Evolutionary conservation across 2,113 vertebrate genomes (phyloP), one percentile per base, ranked within the genome.

Genomic region (Syrmaticus mikado): DNA sequence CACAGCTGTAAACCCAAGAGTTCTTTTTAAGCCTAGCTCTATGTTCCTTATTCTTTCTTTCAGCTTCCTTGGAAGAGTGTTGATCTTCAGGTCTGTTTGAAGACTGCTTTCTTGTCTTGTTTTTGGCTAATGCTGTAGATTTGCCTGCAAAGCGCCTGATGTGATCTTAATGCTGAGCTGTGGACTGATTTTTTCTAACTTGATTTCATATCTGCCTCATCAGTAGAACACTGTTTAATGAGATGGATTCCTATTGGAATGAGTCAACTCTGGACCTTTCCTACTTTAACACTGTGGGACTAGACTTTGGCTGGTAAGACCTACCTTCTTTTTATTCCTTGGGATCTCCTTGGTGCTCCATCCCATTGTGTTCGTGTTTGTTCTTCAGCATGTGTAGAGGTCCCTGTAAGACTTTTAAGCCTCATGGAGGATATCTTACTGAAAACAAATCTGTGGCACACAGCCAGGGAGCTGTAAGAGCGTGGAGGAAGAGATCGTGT

Each of bases 41-140:
- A 11, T 1, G 4, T 0, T 0, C 0, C 2, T 43, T 0, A 0
- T 0, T 28, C 0, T 0, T 0, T 36, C 0, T 40, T 52, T 48
- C 19, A 58, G 3, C 0, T 72, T 67, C 55, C 8, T 15, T 13
- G 17, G 7, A 18, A 2, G 2, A 18, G 4, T 4, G 0, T 0
- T 75, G 4, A 0, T 68, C 0, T 64, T 45, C 0, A 1, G 8
- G 3, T 41, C 0, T 81, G 2, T 13, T 2, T 6, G 5, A 24
- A 8, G 41, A 11, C 24, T 64, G 32, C 17, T 0, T 6, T 38
- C 3, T 3, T 55, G 13, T 2, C 10, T 75, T 91, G 46, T 12
- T 1, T 5, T 67, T 28, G 1, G 48, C 14, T 1, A 2, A 15
- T 0, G 2, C 3, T 11, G 0, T 2, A 9, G 22, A 11, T 3